Evolutionary conservation across 2,113 vertebrate genomes (phyloP).

Genomic region (Istiophorus platypterus): DNA sequence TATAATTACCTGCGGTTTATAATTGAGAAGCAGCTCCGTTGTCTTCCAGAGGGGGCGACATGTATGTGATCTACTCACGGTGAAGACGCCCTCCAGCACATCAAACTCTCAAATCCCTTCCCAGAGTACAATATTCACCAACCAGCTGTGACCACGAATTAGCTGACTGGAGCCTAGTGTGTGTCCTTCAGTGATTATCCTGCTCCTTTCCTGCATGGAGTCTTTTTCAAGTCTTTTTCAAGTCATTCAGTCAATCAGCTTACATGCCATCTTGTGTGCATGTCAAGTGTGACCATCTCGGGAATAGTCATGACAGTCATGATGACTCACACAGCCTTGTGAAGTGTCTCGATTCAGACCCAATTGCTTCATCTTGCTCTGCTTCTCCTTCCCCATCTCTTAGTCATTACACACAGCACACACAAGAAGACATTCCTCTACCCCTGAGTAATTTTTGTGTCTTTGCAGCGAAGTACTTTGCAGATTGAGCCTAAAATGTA

Average conservation of each 20-base stretch:
- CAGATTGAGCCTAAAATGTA: conserved; percentile 34
- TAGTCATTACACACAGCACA: neutral
- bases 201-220: conserved; percentile 10
- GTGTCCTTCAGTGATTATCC: conserved; percentile 1
- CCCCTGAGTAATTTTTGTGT: neutral
- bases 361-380: neutral
- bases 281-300: conserved; percentile 34
- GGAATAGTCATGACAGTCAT: conserved; percentile 19
- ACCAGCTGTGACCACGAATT: conserved; percentile 5
- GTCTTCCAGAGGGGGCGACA: conserved; percentile 86
- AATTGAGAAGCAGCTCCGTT: conserved; percentile 91
- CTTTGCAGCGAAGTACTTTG: conserved; percentile 1
- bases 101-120: neutral
- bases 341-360: conserved; percentile 3
- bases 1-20: conserved; percentile 89
- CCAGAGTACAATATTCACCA: neutral
- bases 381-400: neutral
- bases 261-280: conserved; percentile 26
- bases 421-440: conserved; percentile 11
- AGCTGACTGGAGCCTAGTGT: neutral
- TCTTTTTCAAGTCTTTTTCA: neutral
- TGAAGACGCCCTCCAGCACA: conserved; percentile 6
- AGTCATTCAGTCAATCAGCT: neutral
- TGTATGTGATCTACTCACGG: conserved; percentile 75
- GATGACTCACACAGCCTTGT: neutral